Evolutionary conservation across 2,888 invertebrate genomes (phyloP).

Genomic region (Congeria kusceri): DNA sequence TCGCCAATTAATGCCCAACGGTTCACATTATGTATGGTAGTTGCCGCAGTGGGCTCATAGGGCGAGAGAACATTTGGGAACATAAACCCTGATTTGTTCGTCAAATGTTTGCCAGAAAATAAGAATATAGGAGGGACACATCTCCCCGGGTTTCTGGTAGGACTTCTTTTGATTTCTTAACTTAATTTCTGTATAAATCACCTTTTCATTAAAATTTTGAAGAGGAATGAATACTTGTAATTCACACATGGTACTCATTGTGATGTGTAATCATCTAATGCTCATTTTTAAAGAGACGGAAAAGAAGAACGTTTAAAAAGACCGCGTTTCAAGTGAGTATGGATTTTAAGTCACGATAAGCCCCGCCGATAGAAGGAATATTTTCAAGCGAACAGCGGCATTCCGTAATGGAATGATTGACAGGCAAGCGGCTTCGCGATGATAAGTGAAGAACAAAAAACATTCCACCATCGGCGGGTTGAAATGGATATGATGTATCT

Average conservation of each 20-base stretch:
- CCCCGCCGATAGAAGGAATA: conserved; percentile 12
- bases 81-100: too few relatives aligned
- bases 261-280: conserved; percentile 40
- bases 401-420: conserved; percentile 59
- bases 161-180: too few relatives aligned
- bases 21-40: too few relatives aligned
- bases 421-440: conserved; percentile 51
- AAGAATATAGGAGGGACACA: too few relatives aligned
- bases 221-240: conserved; percentile 36
- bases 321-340: conserved; percentile 40
- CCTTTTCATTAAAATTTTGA: too few relatives aligned
- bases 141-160: too few relatives aligned
- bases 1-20: too few relatives aligned
- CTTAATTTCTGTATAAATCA: too few relatives aligned
- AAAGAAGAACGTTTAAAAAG: too few relatives aligned
- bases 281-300: conserved; percentile 8
- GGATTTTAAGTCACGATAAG: conserved; percentile 47
- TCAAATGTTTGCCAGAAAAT: too few relatives aligned
- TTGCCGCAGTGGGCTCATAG: too few relatives aligned
- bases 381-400: conserved; percentile 60
- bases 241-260: conserved; percentile 38
- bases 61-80: too few relatives aligned
- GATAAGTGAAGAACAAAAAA: conserved; percentile 53
- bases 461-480: conserved; percentile 39
- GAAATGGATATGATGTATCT: conserved; percentile 58